Evolutionary conservation across 2,797 vertebrate species (phyloP).

Genomic region (Mormyrus hasselquistii): DNA sequence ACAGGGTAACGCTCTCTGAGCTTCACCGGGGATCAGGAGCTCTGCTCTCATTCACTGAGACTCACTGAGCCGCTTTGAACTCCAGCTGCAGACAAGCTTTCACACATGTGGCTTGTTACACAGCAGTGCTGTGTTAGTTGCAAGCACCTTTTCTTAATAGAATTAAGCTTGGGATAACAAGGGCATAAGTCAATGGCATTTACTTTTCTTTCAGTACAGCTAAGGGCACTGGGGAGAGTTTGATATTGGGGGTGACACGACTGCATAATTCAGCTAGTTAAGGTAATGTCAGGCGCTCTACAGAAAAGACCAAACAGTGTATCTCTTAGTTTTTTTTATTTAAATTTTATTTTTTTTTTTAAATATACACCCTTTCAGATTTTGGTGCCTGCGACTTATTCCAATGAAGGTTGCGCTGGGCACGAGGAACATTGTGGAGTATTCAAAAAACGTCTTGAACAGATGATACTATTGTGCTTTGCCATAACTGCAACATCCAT

Average conservation of each 20-base stretch:
- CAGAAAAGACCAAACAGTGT: neutral
- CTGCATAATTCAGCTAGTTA: neutral
- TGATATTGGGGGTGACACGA: neutral
- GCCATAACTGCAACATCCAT: neutral
- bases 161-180: neutral
- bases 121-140: neutral
- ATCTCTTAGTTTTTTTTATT: neutral
- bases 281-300: neutral
- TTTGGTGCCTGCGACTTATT: neutral
- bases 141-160: neutral
- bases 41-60: neutral
- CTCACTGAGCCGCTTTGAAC: neutral
- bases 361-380: neutral
- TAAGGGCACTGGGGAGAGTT: neutral
- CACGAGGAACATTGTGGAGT: neutral
- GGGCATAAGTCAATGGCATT: neutral
- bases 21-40: slow-evolving; percentile 7
- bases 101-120: neutral
- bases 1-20: slow-evolving; percentile 31
- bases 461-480: neutral
- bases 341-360: neutral
- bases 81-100: neutral
- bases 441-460: neutral
- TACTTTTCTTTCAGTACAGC: neutral
- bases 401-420: neutral